Conservation (phyloP, 23 tunicate genomes). For the Clavelina lepadiformis region DNA sequence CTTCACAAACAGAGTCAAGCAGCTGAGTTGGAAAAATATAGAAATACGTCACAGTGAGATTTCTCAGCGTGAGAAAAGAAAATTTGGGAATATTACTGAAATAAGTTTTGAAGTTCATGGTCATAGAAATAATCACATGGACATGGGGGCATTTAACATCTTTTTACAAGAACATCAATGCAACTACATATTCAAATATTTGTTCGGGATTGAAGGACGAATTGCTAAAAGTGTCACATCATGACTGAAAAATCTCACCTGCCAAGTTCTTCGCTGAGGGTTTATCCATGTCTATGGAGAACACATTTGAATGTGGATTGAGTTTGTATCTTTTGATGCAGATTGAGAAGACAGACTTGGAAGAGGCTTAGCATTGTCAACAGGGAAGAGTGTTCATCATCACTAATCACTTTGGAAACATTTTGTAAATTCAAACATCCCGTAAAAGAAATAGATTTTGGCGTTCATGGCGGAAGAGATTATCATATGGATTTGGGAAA, state of each 20-base stretch:
- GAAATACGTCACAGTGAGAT: constrained; percentile 54
- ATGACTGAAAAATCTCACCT: background rate
- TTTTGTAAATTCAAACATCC: constrained; percentile 31
- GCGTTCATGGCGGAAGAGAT: constrained; percentile 88
- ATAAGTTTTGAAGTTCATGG: constrained; percentile 56
- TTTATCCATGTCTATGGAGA: no score
- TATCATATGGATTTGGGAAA: constrained; percentile 96
- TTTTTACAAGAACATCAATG: constrained; percentile 44
- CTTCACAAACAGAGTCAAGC: constrained; percentile 24
- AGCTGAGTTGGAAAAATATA: constrained; percentile 63
- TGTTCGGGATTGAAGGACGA: constrained; percentile 60
- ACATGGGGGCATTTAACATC: constrained; percentile 51
- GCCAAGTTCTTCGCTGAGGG: no score
- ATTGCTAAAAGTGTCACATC: constrained; percentile 12
- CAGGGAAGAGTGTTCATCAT: constrained; percentile 12
- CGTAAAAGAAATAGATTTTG: constrained; percentile 65
- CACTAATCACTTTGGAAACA: background rate
- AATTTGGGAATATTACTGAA: constrained; percentile 49
- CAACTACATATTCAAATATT: constrained; percentile 22
- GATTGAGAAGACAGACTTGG: constrained; percentile 76
- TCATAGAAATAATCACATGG: constrained; percentile 57
- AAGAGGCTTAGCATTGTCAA: constrained; percentile 66
- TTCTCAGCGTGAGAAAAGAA: background rate
- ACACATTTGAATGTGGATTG: no score
- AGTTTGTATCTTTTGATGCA: background rate